Percentiles rank a stretch among this genome's conserved stretches.
Evolutionary conservation across 2,888 invertebrate genomes (phyloP).

Genomic region (Mamestra brassicae): DNA sequence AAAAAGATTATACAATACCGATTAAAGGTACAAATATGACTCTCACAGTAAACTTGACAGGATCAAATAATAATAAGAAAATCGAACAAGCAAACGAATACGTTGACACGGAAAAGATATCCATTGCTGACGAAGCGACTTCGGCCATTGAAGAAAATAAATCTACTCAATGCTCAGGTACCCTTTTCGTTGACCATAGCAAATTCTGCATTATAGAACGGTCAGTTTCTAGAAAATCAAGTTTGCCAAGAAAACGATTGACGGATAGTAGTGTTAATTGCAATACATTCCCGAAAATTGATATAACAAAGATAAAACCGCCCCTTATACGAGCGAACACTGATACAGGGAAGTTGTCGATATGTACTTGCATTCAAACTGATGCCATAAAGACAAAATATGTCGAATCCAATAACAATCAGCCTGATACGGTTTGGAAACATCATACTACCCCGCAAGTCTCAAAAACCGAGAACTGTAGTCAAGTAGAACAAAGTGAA

Average conservation of each 20-base stretch:
- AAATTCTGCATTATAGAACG: slow-evolving; percentile 21
- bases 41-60: slow-evolving; percentile 77
- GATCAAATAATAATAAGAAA: slow-evolving; percentile 54
- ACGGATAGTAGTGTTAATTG: slow-evolving; percentile 45
- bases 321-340: slow-evolving; percentile 77
- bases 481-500: slow-evolving; percentile 15
- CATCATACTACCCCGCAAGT: neutral
- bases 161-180: slow-evolving; percentile 75
- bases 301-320: slow-evolving; percentile 67
- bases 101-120: slow-evolving; percentile 70
- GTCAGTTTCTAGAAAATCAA: slow-evolving; percentile 19
- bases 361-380: slow-evolving; percentile 56
- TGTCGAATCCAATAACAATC: slow-evolving; percentile 23
- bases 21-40: slow-evolving; percentile 87
- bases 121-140: slow-evolving; percentile 74
- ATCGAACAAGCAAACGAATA: slow-evolving; percentile 57
- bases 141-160: slow-evolving; percentile 77
- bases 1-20: slow-evolving; percentile 78
- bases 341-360: slow-evolving; percentile 63
- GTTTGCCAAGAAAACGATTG: slow-evolving; percentile 8
- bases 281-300: slow-evolving; percentile 78
- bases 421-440: neutral
- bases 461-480: slow-evolving; percentile 23
- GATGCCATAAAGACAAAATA: slow-evolving; percentile 15
- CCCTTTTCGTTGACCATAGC: slow-evolving; percentile 18